Conservation (phyloP, 2,888 invertebrate species). For the Notocelia uddmanniana region DNA sequence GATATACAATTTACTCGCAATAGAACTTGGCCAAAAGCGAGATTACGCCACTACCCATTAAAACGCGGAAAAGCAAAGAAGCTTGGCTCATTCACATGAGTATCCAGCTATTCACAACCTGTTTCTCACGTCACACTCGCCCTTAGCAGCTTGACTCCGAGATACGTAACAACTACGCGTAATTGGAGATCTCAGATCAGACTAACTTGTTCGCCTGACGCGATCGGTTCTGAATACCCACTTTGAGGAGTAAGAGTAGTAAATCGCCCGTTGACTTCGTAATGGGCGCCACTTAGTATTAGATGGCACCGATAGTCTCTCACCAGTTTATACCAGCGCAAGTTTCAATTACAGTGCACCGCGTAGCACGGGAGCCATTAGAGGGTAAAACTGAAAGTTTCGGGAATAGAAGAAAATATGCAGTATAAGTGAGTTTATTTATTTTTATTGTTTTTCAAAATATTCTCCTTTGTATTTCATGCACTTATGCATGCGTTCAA, state of each 20-base stretch:
- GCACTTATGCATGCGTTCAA: too few species aligned
- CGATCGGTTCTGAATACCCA: neutral
- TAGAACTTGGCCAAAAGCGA: neutral
- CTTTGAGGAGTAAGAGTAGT: conserved; percentile 4
- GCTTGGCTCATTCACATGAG: conserved; percentile 17
- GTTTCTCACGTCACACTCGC: neutral
- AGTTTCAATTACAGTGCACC: conserved; percentile 57
- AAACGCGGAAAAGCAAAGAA: neutral
- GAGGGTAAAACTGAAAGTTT: too few species aligned
- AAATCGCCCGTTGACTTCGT: conserved; percentile 30
- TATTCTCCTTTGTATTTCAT: too few species aligned
- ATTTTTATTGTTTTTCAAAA: too few species aligned
- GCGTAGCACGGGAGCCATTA: conserved; percentile 57
- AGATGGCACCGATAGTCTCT: conserved; percentile 30
- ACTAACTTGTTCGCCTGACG: neutral
- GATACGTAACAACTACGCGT: neutral
- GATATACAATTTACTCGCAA: neutral
- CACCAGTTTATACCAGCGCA: conserved; percentile 10
- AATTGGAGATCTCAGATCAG: neutral
- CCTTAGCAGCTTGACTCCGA: neutral
- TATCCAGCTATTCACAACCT: neutral
- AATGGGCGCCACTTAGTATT: conserved; percentile 26
- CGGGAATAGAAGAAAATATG: too few species aligned
- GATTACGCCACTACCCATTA: neutral
- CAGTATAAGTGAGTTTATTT: too few species aligned